These are phyloP conservation scores for Menidia beryllina DNA, from an alignment of 2,113 vertebrate genomes.

Conservation along the genomic window DNA sequence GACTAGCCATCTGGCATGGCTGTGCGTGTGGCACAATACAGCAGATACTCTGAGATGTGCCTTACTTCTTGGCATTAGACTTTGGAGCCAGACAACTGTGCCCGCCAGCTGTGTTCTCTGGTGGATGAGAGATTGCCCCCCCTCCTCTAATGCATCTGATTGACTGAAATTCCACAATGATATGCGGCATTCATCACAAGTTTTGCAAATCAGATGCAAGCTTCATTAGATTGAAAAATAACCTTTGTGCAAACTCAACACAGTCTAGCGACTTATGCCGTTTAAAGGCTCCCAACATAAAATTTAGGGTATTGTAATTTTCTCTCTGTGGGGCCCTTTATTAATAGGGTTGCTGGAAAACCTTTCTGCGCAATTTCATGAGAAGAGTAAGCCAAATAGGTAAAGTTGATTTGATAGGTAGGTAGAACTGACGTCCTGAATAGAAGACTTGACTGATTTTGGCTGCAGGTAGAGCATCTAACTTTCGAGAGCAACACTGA, in stretches of 20 bases:
- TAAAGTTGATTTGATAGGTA: too few species aligned
- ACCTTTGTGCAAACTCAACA: neutral
- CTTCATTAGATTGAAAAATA: conserved; percentile 1
- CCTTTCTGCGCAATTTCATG: conserved; percentile 17
- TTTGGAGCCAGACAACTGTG: conserved; percentile 58
- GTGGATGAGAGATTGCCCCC: conserved; percentile 21
- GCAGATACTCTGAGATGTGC: conserved; percentile 64
- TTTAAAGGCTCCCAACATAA: neutral
- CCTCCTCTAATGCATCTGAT: conserved; percentile 36
- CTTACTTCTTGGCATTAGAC: conserved; percentile 45
- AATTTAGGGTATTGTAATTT: neutral
- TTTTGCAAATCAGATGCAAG: conserved; percentile 7
- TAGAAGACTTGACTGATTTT: conserved; percentile 16
- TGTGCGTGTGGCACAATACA: conserved; percentile 56
- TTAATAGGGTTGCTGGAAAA: conserved; percentile 26
- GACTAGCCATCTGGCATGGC: conserved; percentile 66
- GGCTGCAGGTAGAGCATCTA: conserved; percentile 22
- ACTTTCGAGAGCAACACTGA: conserved; percentile 7
- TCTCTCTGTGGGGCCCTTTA: neutral
- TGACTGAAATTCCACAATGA: conserved; percentile 64
- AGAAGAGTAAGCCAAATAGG: neutral
- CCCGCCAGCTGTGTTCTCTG: conserved; percentile 60
- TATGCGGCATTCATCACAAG: conserved; percentile 25
- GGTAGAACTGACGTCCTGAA: too few species aligned
- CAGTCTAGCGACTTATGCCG: neutral